A percentile compares a stretch with the other conserved stretches of the same genome.
Conservation (phyloP, 2,113 vertebrate genomes). For the Syrrhaptes paradoxus region DNA sequence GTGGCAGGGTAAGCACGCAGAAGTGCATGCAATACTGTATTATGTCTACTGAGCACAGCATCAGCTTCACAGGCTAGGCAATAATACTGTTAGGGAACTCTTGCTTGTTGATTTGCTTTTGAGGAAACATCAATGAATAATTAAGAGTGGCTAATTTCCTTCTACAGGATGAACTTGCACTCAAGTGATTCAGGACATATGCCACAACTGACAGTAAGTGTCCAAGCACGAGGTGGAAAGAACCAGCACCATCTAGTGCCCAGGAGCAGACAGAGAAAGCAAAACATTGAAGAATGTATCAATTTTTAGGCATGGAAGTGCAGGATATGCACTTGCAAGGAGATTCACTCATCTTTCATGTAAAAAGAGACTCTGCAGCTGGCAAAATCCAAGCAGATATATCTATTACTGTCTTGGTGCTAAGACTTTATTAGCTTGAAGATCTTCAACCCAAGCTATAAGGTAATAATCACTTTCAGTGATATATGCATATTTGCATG, state of each 20-base stretch:
- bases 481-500: not conserved
- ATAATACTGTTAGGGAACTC: not conserved
- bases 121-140: not conserved
- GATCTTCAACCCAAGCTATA: not conserved
- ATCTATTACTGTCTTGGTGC: not conserved
- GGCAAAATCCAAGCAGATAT: not conserved
- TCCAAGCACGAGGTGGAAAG: not conserved
- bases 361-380: not conserved
- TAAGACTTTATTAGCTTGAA: not conserved
- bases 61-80: not conserved
- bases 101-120: not conserved
- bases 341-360: not conserved
- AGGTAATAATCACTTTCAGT: not conserved
- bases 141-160: not conserved
- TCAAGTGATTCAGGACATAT: rapidly evolving
- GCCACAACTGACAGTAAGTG: rapidly evolving
- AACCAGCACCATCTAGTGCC: slow-evolving; percentile 51
- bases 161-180: not conserved
- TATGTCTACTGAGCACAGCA: not conserved
- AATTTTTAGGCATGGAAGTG: not conserved
- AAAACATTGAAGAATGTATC: rapidly evolving
- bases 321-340: not conserved
- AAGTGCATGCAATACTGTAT: not conserved
- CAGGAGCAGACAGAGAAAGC: not conserved
- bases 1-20: rapidly evolving